Base-by-base conservation (phyloP, 2,888 invertebrate genomes). In the Tetragnatha montana region DNA sequence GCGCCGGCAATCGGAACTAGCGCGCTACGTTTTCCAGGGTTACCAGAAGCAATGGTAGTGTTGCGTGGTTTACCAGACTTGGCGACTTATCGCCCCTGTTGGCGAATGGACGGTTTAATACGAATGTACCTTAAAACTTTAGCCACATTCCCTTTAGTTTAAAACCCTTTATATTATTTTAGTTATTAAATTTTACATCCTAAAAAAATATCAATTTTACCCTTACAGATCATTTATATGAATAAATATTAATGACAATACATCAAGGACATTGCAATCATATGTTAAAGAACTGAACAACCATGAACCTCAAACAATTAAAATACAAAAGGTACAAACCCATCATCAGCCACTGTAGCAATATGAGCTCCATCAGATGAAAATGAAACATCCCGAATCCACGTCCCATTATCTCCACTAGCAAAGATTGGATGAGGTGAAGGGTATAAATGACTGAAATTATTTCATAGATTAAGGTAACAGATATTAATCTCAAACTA, bases 321-420 rank as follows among this genome's bases (percentile, higher is more conserved):
- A 73, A 69, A 1, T 50, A 87, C 91, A 92, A 35, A 35, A 35
- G 35, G 35, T 35, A 35, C 60, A 21, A 92, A 94, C 94, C 94
- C 94, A 92, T 95, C 95, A 92, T 94, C 94, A 76, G 94, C 93
- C 14, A 94, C 93, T 10, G 94, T 93, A 19, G 93, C 94, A n/a
- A 94, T 91, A 88, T 93, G 93, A 81, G 93, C 92, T 7, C 94
- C 94, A 92, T 94, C 93, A 19, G 92, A 92, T 74, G 93, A 93
- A 92, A 94, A 94, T 8, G 93, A 92, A 10, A 94, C 93, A 70
- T 93, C 93, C 49, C 94, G 92, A 6, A 94, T 94, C 92, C 93
- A 94, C 78, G 93, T 93, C 50, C 93, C 94, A 92, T 95, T 95
- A 12, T 93, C 94, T 21, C 95, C 95, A 74, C 94, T 93, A 60